Base-by-base conservation (phyloP, 2,113 vertebrate genomes). In the Tragelaphus scriptus region DNA sequence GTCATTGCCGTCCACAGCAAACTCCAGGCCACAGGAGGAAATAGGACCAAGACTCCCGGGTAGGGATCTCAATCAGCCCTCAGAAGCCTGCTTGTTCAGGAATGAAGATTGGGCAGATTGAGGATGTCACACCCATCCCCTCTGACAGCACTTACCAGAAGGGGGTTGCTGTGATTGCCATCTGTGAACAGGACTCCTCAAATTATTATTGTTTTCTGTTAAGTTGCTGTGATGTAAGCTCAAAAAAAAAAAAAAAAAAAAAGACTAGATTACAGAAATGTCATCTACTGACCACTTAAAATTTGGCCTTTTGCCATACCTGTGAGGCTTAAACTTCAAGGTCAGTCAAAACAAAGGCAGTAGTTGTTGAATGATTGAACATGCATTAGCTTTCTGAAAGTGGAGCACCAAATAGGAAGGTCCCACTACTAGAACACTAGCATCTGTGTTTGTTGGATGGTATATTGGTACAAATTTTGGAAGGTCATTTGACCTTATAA, bases 1-100 rank as follows among this genome's bases (percentile, higher is more conserved):
- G 99, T 99, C 99, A 99, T 99, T 0, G 99, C 99, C 3, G 99
- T 99, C 95, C 99, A 99, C 98, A 99, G 99, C 98, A 99, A 99
- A 91, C 99, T 99, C 98, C 99, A 99, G 21, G 99, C 99, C 3
- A 99, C 99, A 0, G 99, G 99, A 2, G 99, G 99, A 4, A 99
- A 99, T 96, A 99, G 99, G 99, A 75, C 71, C 36, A 14, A 25
- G 36, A 75, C 36, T 75, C 36, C 71, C 14, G 21, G 21, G 6
- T 11, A 40, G 36, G 21, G 71, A 11, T 75, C 36, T 44, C 36
- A 13, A 14, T 12, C 12, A 75, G 71, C 1, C 71, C 11, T 44
- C 71, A 25, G 36, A 44, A 44, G 11, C 6, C 71, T 75, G 36
- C 11, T 44, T 75, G 71, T 36, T 75, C 71, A 40, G 71, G 21